Base-by-base conservation (phyloP, 1,140 invertebrate species). In the Apis mellifera region DNA sequence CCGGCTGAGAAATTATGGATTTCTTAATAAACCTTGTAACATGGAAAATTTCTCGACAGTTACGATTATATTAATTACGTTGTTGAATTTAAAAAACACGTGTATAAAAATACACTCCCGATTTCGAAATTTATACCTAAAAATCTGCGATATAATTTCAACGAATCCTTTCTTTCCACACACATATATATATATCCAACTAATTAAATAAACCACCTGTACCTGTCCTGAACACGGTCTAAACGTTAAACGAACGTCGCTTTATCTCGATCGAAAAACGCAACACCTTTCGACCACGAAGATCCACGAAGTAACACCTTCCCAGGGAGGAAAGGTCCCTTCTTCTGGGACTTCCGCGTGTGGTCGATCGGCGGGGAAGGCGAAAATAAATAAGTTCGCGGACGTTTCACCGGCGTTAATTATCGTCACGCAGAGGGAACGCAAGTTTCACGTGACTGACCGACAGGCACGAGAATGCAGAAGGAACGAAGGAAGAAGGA, bases 381-480 rank as follows among this genome's bases (percentile, higher is more conserved):
- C 75, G 77, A 84, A 89, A 89, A 90, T 91, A 91, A 91, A 91
- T 88, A 91, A 90, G 86, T 57, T 81, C 32, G 81, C 72, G 54
- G 86, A 91, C 88, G 77, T 90, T 91, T 91, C 91, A 91, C 90
- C 85, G 32, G 32, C 32, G 90, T 91, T 92, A 92, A 92, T 91
- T 92, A 90, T 92, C 90, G 89, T 88, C 86, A 87, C 82, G 89
- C 59, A 86, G 86, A 54, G 82, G 72, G 60, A 70, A 72, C 82
- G 32, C 32, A 32, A 74, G 85, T 86, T 86, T 81, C 78, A 86
- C 81, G 82, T 75, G 82, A 69, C 86, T 82, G 81, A 75, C 74
- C 70, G 70, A 70, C 74, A n/a, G 73, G 73, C 66, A 78, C 57
- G 70, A 65, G 86, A 75, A 82, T 81, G 77, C 32, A 23, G 23